Evolutionary conservation across 2,113 vertebrate species (phyloP), one percentile per base, ranked within the genome.

Genomic region (Saimiri boliviensis): DNA sequence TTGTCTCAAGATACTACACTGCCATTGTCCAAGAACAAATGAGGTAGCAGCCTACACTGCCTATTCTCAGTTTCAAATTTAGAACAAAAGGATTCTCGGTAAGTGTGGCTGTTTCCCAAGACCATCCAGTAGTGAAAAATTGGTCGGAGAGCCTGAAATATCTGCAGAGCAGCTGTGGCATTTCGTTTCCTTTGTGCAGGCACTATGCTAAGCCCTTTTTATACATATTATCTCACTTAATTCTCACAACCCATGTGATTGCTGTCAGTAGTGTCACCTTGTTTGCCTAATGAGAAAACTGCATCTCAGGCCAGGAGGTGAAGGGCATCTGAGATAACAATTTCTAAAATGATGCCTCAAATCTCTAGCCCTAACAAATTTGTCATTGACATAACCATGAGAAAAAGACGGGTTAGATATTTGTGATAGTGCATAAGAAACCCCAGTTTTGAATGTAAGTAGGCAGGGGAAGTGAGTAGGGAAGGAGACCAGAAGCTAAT

Each of bases 21-120:
- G 35, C 14, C 76, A 30, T 27, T 56, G 45, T 49, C 47, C 77
- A 88, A 91, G 42, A 54, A 35, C 47, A 85, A 81, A 81, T 32
- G 70, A 95, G 21, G 70, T 73, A 45, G n/a, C 10, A 54, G 35
- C 17, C n/a, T 81, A 11, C 21, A 30, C 66, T 79, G 20, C 32
- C 66, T 40, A 23, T n/a, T 30, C 74, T 80, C 56, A 42, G 37
- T 42, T 56, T 88, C 68, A 66, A 91, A 90, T 21, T 82, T 63
- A 94, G 37, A 80, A 66, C 77, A 70, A 86, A 60, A 20, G 14
- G 20, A 14, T 81, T 74, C 54, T 47, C 56, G 68, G 13, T 6
- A 47, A 79, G 45, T 16, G 10, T 40, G 17, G 14, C 32, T 66
- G 35, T 83, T 58, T 56, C 73, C 68, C 52, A 58, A 96, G 40